These are phyloP conservation scores for Grammomys surdaster DNA, from an alignment of 2,113 vertebrate genomes.

Conservation along the genomic window DNA sequence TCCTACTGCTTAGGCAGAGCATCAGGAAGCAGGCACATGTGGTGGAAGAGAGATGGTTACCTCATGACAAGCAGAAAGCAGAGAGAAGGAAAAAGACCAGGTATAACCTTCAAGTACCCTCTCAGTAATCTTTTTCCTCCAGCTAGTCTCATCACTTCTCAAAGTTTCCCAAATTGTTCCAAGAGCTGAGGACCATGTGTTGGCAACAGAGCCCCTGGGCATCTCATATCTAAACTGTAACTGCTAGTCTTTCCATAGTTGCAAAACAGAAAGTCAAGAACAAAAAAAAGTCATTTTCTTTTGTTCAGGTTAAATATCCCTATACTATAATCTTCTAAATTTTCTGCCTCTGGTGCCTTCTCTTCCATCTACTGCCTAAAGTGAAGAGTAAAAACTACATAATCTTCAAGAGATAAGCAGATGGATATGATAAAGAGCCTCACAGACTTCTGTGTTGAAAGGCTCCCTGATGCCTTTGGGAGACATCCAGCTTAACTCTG, in stretches of 20 bases:
- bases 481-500: constrained; percentile 77
- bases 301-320: not conserved
- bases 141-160: not conserved
- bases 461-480: constrained; percentile 71
- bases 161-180: not conserved
- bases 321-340: not conserved
- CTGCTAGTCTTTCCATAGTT: not conserved
- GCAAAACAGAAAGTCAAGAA: not conserved
- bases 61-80: not conserved
- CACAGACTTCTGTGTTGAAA: constrained; percentile 34
- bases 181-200: not conserved
- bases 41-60: not conserved
- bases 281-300: not conserved
- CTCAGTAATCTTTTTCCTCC: not conserved
- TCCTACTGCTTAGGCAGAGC: not conserved
- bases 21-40: not conserved
- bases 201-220: not conserved
- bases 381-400: not conserved
- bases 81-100: not conserved
- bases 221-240: not conserved
- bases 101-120: not conserved
- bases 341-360: not conserved
- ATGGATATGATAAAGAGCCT: not conserved
- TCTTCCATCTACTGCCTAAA: not conserved
- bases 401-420: not conserved